A percentile compares a stretch with the other conserved stretches of the same genome.
phyloP scores from a whole-genome alignment of 2,888 invertebrate species.

The Smittia sp. region DNA sequence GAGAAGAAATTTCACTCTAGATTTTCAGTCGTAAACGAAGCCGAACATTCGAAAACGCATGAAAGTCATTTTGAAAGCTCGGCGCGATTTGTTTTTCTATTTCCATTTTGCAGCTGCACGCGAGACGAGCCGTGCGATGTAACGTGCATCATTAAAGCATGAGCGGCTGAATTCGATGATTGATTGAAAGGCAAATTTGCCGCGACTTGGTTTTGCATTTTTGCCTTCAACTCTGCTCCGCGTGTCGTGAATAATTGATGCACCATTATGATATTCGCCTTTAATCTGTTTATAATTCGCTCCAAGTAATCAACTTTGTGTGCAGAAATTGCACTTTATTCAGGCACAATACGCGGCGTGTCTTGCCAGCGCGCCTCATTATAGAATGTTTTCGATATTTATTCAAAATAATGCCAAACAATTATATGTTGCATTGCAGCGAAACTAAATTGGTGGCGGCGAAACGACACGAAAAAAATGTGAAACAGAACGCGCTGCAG shows the following conservation, averaged over 20 bases:
- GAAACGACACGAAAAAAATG: background rate
- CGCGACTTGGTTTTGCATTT: conserved; percentile 15
- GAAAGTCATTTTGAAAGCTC: too few species aligned
- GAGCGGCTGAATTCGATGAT: conserved; percentile 18
- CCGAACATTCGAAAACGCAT: background rate
- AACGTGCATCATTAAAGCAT: background rate
- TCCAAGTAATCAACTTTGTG: background rate
- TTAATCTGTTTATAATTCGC: conserved; percentile 2
- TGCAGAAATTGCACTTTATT: conserved; percentile 8
- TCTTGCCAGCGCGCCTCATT: background rate
- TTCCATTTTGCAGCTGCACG: background rate
- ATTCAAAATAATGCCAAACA: conserved; percentile 23
- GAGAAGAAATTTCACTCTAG: background rate
- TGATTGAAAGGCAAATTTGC: conserved; percentile 39
- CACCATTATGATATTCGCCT: background rate
- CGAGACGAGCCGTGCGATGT: background rate
- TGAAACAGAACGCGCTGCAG: background rate
- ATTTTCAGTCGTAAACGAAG: background rate
- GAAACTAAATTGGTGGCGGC: background rate
- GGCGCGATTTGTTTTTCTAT: background rate
- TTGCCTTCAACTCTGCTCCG: background rate
- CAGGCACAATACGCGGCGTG: background rate
- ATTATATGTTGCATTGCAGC: conserved; percentile 11
- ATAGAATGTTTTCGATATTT: conserved; percentile 22
- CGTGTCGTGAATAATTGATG: conserved; percentile 9